Base-by-base conservation (phyloP, 2,797 vertebrate genomes). In the Anguilla pacifica region DNA sequence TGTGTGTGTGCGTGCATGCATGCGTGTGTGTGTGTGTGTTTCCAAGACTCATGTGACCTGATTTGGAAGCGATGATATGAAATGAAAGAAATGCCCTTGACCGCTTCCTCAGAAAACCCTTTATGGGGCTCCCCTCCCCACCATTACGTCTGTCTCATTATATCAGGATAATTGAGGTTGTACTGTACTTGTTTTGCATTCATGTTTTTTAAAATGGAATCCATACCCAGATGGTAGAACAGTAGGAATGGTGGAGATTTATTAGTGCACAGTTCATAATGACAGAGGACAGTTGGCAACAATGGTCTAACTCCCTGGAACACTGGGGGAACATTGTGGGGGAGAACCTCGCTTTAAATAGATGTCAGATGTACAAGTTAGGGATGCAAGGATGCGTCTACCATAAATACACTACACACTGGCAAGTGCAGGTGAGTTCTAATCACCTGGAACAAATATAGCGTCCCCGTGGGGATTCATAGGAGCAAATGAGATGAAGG, bases 361-460 rank as follows among this genome's bases (percentile, higher is more conserved):
- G 55, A 86, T 83, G 81, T 79, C 85, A 86, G 67, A 86, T 43
- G 82, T 53, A 53, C 83, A 89, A 84, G 57, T 82, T 39, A 28
- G 15, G 85, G 88, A 77, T 46, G 85, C 43, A 6, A 31, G 85
- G 43, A 74, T 51, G 39, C 43, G 2, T 4, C 19, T 51, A 31
- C 86, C 53, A 77, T 86, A 85, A 89, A 86, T 85, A 89, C 92
- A 91, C 89, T 89, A 88, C 89, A 88, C 91, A 91, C 90, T 91
- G 91, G 92, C 91, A 92, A 92, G 93, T 92, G 92, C 91, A 95
- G 94, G 94, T 94, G 93, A 95, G 95, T 96, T 96, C 95, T 96
- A 95, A 96, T 95, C 95, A 95, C 94, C 94, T 95, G 92, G 94
- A 95, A 94, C 95, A 94, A 96, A 96, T 94, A 92, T 94, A 93